Conservation (phyloP, 1,140 invertebrate species). For the Drosophila suzukii region DNA sequence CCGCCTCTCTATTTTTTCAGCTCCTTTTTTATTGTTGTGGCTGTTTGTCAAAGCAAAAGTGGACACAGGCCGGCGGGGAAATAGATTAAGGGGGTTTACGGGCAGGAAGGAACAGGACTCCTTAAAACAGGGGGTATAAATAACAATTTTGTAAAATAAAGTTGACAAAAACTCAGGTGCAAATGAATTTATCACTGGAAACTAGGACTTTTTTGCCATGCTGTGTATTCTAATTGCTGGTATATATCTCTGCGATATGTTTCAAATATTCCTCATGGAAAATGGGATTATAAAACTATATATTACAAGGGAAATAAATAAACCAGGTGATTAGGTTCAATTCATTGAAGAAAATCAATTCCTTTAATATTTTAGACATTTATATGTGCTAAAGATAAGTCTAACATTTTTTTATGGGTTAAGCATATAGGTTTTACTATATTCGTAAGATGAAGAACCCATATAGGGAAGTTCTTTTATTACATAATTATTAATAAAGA, state of each 20-base stretch:
- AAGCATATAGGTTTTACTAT: too few relatives aligned
- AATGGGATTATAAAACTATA: too few relatives aligned
- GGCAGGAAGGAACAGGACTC: neutral
- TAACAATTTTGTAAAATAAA: slow-evolving; percentile 17
- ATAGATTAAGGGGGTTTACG: neutral
- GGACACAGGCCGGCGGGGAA: slow-evolving; percentile 14
- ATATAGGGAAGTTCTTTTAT: too few relatives aligned
- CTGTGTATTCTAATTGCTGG: neutral
- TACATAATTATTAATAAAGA: too few relatives aligned
- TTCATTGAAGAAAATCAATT: too few relatives aligned
- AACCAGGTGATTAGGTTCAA: too few relatives aligned
- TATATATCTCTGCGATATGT: neutral
- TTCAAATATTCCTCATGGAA: too few relatives aligned
- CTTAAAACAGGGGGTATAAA: neutral
- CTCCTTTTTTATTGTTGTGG: slow-evolving; percentile 24
- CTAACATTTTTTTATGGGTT: too few relatives aligned
- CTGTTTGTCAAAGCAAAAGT: slow-evolving; percentile 52
- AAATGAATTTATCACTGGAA: neutral
- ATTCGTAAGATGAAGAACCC: too few relatives aligned
- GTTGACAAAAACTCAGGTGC: slow-evolving; percentile 3
- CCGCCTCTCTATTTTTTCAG: slow-evolving; percentile 11
- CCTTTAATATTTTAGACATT: too few relatives aligned
- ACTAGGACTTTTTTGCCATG: neutral
- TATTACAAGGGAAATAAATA: too few relatives aligned
- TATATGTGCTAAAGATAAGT: too few relatives aligned